These are phyloP conservation scores for Drosophila helvetica DNA, from an alignment of 2,888 invertebrate species.

Conservation along the genomic window DNA sequence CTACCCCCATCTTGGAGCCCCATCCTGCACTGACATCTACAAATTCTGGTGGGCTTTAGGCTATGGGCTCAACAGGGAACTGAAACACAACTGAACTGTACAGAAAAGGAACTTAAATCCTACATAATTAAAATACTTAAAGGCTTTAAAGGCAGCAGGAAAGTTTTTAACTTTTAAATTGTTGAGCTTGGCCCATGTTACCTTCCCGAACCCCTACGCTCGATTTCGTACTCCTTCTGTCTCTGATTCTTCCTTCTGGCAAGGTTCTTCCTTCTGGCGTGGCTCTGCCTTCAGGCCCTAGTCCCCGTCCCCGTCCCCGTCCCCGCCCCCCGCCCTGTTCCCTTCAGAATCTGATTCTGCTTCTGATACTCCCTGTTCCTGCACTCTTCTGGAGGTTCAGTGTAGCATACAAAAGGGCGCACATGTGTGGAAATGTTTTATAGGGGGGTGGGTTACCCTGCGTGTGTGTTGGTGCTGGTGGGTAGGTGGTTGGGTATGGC, in stretches of 20 bases:
- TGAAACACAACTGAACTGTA: constrained; percentile 1
- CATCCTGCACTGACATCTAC: constrained; percentile 40
- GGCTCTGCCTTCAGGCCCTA: neutral
- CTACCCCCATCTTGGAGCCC: neutral
- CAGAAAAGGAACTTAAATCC: constrained; percentile 53
- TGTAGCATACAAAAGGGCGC: constrained; percentile 52
- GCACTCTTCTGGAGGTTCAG: constrained; percentile 30
- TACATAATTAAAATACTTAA: constrained; percentile 78
- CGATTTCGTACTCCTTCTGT: neutral
- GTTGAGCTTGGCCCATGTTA: constrained; percentile 51
- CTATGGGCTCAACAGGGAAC: constrained; percentile 22
- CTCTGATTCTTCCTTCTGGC: neutral
- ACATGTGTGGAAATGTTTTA: constrained; percentile 64
- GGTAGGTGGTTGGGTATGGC: neutral
- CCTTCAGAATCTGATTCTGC: neutral
- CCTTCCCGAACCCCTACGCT: constrained; percentile 5
- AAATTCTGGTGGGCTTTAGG: constrained; percentile 62
- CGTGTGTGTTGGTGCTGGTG: neutral
- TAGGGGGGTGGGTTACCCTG: constrained; percentile 11
- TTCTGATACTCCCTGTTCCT: neutral
- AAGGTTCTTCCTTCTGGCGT: neutral
- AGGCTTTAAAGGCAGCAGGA: constrained; percentile 71
- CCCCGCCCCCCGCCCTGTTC: too few relatives aligned
- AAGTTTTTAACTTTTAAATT: constrained; percentile 75
- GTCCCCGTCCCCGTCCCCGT: neutral